These are phyloP conservation scores for Gnathonemus echidnorhynchus DNA, from an alignment of 2,113 vertebrate species.

Conservation along the genomic window DNA sequence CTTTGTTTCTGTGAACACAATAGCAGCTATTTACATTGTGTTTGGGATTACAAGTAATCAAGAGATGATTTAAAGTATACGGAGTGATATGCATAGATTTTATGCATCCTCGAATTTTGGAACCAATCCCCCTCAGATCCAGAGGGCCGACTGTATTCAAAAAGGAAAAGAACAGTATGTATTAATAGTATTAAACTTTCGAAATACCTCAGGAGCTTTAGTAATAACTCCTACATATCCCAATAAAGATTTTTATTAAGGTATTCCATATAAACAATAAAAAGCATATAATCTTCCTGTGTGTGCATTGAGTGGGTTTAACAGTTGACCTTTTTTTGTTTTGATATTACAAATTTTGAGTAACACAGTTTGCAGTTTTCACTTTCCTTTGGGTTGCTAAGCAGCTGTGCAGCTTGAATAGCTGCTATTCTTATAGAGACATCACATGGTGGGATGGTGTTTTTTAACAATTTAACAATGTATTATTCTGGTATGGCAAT, in stretches of 20 bases:
- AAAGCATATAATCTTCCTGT: not conserved
- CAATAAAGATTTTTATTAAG: not conserved
- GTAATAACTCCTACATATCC: not conserved
- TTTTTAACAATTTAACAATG: not conserved
- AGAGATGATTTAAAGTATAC: not conserved
- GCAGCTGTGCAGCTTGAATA: not conserved
- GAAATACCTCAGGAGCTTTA: not conserved
- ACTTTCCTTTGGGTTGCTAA: not conserved
- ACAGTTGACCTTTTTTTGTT: not conserved
- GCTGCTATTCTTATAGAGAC: not conserved
- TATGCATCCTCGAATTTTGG: not conserved
- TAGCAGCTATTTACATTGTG: not conserved
- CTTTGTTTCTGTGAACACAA: not conserved
- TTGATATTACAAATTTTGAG: not conserved
- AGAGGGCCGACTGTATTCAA: not conserved
- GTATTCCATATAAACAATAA: not conserved
- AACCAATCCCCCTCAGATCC: not conserved
- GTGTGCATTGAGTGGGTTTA: not conserved
- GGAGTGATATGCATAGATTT: not conserved
- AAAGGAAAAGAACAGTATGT: not conserved
- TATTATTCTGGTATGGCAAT: not conserved
- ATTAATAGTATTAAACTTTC: not conserved
- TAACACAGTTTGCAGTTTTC: not conserved
- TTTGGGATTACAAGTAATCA: not conserved
- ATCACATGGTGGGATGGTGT: not conserved